Conservation (phyloP, 1,140 invertebrate genomes). For the Drosophila pandora region DNA sequence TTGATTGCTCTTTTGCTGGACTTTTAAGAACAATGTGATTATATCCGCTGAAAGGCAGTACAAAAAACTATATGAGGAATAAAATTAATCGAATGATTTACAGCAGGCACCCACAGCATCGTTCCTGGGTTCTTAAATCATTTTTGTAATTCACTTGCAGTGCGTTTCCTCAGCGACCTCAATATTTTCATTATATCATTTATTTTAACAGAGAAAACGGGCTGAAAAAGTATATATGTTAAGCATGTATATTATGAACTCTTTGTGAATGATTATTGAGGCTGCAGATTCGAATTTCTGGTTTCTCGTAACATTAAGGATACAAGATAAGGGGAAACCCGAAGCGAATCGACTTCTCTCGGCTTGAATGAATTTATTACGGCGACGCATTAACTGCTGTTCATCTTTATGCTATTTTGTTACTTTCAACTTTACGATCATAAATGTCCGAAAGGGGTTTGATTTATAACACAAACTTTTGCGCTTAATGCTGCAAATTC, state of each 20-base stretch:
- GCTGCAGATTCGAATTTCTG: conserved; percentile 17
- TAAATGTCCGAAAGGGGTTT: conserved; percentile 80
- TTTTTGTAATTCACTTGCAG: conserved; percentile 43
- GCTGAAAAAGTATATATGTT: neutral
- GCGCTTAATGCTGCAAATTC: conserved; percentile 35
- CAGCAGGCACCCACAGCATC: conserved; percentile 10
- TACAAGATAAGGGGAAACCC: conserved; percentile 29
- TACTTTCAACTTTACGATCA: conserved; percentile 80
- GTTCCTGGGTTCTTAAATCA: neutral
- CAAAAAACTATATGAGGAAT: neutral
- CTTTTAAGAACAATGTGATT: conserved; percentile 11
- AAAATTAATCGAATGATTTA: conserved; percentile 59
- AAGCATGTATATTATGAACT: conserved; percentile 32
- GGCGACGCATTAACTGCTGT: conserved; percentile 52
- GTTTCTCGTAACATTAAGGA: conserved; percentile 34
- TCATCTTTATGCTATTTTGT: conserved; percentile 64
- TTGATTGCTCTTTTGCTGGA: conserved; percentile 39
- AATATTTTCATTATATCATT: conserved; percentile 66
- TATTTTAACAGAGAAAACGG: conserved; percentile 21
- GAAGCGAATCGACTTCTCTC: conserved; percentile 42
- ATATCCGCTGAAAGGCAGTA: neutral
- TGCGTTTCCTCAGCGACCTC: conserved; percentile 41
- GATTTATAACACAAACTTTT: conserved; percentile 79
- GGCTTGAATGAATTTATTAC: conserved; percentile 60
- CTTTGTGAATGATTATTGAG: conserved; percentile 41